phyloP scores from a whole-genome alignment of 2,888 invertebrate genomes.

The Stegana nigrithorax region DNA sequence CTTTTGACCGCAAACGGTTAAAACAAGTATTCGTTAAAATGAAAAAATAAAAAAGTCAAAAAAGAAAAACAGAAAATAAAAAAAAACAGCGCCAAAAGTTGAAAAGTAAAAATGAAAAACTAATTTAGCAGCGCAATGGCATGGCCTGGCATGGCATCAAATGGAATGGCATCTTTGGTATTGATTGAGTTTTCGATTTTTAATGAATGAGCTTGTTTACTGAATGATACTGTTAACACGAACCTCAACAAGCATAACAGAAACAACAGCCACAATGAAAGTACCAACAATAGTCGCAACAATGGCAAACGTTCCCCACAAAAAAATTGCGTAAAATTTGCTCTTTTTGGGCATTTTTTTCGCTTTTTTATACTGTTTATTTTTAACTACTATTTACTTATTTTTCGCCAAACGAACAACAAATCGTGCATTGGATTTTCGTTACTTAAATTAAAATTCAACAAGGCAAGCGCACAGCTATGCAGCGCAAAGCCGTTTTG shows the following conservation, averaged over 20 bases:
- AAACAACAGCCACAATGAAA: conserved; percentile 16
- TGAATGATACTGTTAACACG: not conserved
- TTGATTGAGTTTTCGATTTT: conserved; percentile 54
- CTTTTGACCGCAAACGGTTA: conserved; percentile 34
- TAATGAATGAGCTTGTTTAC: conserved; percentile 12
- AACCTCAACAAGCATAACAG: conserved; percentile 15
- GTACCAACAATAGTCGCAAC: conserved; percentile 8
- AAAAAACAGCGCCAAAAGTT: conserved; percentile 28
- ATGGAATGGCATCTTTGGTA: too few relatives aligned
- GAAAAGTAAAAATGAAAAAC: conserved; percentile 30
- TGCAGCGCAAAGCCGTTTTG: conserved; percentile 21
- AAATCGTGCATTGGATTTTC: conserved; percentile 27
- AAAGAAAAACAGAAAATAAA: conserved; percentile 43
- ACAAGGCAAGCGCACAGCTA: conserved; percentile 45
- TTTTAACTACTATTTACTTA: not conserved
- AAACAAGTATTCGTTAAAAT: not conserved
- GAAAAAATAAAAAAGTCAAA: conserved; percentile 42
- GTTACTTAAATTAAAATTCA: conserved; percentile 55
- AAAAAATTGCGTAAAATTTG: conserved; percentile 40
- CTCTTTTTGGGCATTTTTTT: conserved; percentile 34
- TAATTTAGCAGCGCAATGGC: conserved; percentile 57
- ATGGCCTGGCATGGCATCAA: too few relatives aligned
- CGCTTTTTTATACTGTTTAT: too few relatives aligned
- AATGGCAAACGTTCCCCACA: conserved; percentile 26
- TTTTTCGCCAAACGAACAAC: not conserved